Evolutionary conservation across 2,888 invertebrate genomes (phyloP).

Genomic region (Schizotus pectinicornis): DNA sequence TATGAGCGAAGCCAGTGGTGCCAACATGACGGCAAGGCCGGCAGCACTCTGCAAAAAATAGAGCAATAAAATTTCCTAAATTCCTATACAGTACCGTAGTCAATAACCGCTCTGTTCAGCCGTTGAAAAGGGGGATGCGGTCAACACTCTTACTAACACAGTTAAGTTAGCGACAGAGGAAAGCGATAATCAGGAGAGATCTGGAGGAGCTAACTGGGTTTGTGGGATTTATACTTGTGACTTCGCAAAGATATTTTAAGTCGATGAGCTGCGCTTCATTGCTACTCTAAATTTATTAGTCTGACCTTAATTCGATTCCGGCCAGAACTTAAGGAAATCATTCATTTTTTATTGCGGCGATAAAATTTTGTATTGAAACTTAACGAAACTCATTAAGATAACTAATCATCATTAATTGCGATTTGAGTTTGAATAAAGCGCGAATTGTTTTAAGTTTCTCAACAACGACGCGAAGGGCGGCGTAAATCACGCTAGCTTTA

Average conservation of each 20-base stretch:
- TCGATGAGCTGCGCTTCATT: constrained; percentile 21
- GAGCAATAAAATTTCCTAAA: constrained; percentile 40
- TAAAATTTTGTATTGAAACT: constrained; percentile 11
- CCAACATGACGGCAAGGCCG: constrained; percentile 49
- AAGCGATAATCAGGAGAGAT: constrained; percentile 19
- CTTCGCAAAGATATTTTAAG: constrained; percentile 18
- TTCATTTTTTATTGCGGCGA: constrained; percentile 15
- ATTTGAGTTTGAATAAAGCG: background rate
- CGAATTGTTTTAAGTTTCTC: background rate
- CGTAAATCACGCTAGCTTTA: background rate
- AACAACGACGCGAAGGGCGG: background rate
- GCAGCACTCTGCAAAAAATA: constrained; percentile 45
- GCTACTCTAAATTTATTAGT: constrained; percentile 18
- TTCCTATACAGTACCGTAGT: constrained; percentile 20
- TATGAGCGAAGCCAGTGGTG: constrained; percentile 48
- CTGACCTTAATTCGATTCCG: constrained; percentile 15
- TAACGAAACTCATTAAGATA: background rate
- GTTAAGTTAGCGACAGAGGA: background rate
- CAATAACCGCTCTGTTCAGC: constrained; percentile 11
- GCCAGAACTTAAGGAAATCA: constrained; percentile 4
- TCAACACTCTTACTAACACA: constrained; percentile 5
- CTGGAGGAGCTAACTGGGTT: constrained; percentile 11
- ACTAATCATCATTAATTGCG: background rate
- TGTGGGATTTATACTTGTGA: constrained; percentile 18
- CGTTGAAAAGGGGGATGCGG: background rate